Evolutionary conservation across 2,797 vertebrate genomes (phyloP).

Genomic region (Triplophysa yarkandensis): DNA sequence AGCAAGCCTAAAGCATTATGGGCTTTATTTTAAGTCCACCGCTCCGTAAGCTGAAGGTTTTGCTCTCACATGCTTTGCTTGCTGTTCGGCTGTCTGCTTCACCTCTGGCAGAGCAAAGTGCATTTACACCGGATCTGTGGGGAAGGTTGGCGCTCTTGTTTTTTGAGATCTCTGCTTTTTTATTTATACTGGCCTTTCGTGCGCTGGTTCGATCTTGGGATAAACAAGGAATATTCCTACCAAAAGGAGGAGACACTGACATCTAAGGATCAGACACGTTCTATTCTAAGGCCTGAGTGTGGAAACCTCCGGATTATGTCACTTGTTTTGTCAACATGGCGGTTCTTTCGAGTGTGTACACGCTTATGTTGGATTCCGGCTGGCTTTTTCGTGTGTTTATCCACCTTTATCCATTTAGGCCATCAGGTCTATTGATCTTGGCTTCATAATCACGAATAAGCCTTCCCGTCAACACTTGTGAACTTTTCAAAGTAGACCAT

Average conservation of each 20-base stretch:
- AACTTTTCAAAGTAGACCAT: slow-evolving; percentile 48
- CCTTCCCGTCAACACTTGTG: slow-evolving; percentile 26
- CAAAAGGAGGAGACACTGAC: not conserved
- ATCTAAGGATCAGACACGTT: not conserved
- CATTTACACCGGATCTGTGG: slow-evolving; percentile 11
- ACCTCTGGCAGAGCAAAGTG: slow-evolving; percentile 9
- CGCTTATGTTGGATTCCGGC: slow-evolving; percentile 16
- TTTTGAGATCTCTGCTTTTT: slow-evolving; percentile 21
- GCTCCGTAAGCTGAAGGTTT: not conserved
- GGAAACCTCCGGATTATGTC: slow-evolving; percentile 25
- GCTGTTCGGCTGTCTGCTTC: slow-evolving; percentile 5
- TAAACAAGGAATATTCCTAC: not conserved
- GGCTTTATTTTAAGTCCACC: slow-evolving; percentile 44
- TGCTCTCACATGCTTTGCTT: slow-evolving; percentile 36
- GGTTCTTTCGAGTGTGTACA: slow-evolving; percentile 3
- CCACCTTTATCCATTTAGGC: slow-evolving; percentile 31
- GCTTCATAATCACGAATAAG: slow-evolving; percentile 31
- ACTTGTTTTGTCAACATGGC: slow-evolving; percentile 15
- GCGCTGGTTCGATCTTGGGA: not conserved
- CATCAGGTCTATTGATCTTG: slow-evolving; percentile 37
- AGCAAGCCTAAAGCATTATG: slow-evolving; percentile 8
- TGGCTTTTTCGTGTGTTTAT: slow-evolving; percentile 24
- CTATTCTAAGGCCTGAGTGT: not conserved
- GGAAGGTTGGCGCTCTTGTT: slow-evolving; percentile 3
- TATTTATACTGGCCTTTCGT: slow-evolving; percentile 22